Base-by-base conservation (phyloP, 92 coral and sea anemone species). In the Siderastrea siderea region DNA sequence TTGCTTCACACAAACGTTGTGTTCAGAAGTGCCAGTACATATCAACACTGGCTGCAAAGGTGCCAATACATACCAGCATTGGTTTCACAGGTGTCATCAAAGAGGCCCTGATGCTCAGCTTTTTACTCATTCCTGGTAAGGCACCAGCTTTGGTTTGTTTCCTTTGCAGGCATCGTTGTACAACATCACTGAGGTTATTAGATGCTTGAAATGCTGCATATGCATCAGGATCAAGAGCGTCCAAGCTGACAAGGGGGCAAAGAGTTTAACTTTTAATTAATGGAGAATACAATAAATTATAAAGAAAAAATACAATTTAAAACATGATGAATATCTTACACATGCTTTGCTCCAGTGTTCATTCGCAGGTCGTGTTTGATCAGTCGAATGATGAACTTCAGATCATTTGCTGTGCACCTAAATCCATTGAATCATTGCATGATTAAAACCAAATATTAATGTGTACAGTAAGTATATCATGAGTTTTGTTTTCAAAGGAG, bases 31-130 rank as follows among this genome's bases (percentile, higher is more conserved):
- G 19, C 26, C 66, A 61, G 26, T 61, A 61, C 66, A 61, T 61
- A 16, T 13, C 66, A 65, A 65, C 17, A 19, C 1, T 4, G 3
- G 12, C 47, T 19, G 5, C 6, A 61, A 38, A 26, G 4, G 47
- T 71, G 57, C 15, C 75, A 71, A 71, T 47, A 11, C 64, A 45
- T 80, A 97, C 99, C 98, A 97, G 77, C 99, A 97, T 97, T 26
- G 99, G 99, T 85, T 97, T 97, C 54, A 97, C 96, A 9, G 99
- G 99, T 11, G 99, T 97, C 99, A 97, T 97, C 74, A 97, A 68
- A 2, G 98, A 89, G 13, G 99, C 94, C 49, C 93, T 92, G 50
- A 95, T 95, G 76, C 99, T 97, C 67, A 97, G 93, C 58, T 96
- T 92, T 75, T 96, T 95, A 63, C 89, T 89, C 98, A 97, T 90